phyloP scores from a whole-genome alignment of 64 coral and sea anemone genomes.

The Astreopora myriophthalma region DNA sequence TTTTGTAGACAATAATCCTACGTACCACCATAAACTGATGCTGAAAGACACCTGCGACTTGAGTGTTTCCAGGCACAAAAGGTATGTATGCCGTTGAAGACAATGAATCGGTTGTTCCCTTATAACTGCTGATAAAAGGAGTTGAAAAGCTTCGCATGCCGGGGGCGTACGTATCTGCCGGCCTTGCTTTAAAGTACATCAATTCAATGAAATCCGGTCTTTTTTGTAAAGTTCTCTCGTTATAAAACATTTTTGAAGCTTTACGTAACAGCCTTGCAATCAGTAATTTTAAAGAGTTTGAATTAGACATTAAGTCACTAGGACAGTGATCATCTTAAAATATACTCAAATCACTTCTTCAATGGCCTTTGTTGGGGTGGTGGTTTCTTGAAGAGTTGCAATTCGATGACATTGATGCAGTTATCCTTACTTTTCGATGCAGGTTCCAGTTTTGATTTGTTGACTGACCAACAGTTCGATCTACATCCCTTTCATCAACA shows the following conservation, averaged over 20 bases:
- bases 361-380: constrained; percentile 72
- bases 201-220: too few relatives aligned
- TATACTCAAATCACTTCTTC: too few relatives aligned
- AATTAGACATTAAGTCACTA: too few relatives aligned
- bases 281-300: too few relatives aligned
- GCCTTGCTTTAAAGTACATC: too few relatives aligned
- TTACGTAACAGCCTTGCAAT: too few relatives aligned
- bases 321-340: too few relatives aligned
- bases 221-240: too few relatives aligned
- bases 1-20: constrained; percentile 21
- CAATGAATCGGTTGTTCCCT: not conserved
- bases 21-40: constrained; percentile 22
- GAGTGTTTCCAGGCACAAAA: constrained; percentile 5
- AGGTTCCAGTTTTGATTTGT: constrained; percentile 49
- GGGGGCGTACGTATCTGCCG: too few relatives aligned
- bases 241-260: too few relatives aligned
- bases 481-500: not conserved
- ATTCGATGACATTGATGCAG: constrained; percentile 61
- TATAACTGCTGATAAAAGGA: not conserved
- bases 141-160: too few relatives aligned
- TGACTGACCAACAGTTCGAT: constrained; percentile 35
- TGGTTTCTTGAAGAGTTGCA: constrained; percentile 40
- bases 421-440: constrained; percentile 62
- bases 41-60: constrained; percentile 34
- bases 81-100: not conserved